Conservation (phyloP, 2,888 invertebrate genomes). For the Athalia cordata region DNA sequence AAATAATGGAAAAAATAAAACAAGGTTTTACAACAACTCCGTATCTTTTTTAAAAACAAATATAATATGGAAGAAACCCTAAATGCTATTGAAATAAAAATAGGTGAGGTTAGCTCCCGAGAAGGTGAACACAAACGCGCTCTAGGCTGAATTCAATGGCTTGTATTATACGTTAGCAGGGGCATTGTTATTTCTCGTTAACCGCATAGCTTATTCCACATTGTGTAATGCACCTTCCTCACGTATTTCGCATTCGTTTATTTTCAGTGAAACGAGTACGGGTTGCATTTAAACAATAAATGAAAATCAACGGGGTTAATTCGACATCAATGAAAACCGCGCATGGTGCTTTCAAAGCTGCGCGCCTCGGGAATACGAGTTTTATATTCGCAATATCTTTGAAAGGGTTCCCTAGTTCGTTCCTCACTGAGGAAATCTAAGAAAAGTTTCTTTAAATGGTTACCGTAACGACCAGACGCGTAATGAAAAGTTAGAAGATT, state of each 20-base stretch:
- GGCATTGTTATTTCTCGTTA: not conserved
- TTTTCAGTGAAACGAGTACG: not conserved
- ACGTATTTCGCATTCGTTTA: not conserved
- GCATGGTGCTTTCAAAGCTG: not conserved
- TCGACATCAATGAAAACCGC: slow-evolving; percentile 25
- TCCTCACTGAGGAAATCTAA: not conserved
- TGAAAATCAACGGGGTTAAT: slow-evolving; percentile 6
- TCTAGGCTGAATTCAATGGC: slow-evolving; percentile 13
- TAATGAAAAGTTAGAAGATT: slow-evolving; percentile 20
- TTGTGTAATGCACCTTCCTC: not conserved
- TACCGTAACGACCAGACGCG: slow-evolving; percentile 16
- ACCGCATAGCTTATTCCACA: not conserved
- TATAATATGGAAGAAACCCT: not conserved
- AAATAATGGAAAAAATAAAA: not conserved
- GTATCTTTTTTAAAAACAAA: not conserved
- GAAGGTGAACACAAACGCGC: slow-evolving; percentile 21
- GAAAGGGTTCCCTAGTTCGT: not conserved
- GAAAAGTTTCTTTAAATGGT: not conserved
- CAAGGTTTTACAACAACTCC: not conserved
- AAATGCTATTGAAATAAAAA: slow-evolving; percentile 2
- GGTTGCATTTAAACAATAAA: slow-evolving; percentile 1
- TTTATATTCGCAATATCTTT: not conserved
- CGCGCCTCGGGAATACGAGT: not conserved
- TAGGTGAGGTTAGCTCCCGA: not conserved
- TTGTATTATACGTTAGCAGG: not conserved